phyloP scores from a whole-genome alignment of 2,113 vertebrate genomes.

The Campylomormyrus numenius region DNA sequence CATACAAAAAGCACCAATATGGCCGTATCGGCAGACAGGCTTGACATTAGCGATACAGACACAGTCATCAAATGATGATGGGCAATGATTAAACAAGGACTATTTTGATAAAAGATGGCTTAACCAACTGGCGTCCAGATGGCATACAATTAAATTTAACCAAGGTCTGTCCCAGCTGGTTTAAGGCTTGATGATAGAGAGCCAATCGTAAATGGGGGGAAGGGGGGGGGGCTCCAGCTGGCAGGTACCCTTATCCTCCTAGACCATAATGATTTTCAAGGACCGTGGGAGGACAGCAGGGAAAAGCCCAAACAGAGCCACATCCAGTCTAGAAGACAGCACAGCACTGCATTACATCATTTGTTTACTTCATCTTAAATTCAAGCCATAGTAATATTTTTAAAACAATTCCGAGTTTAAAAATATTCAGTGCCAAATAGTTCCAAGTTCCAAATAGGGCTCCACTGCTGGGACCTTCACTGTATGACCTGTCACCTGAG shows the following conservation, averaged over 20 bases:
- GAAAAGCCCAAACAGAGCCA: background rate
- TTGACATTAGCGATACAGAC: background rate
- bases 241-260: background rate
- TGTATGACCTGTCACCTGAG: background rate
- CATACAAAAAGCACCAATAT: background rate
- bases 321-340: background rate
- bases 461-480: background rate
- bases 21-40: background rate
- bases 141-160: slow-evolving; percentile 10
- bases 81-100: background rate
- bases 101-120: background rate
- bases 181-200: background rate
- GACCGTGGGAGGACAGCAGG: background rate
- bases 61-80: background rate
- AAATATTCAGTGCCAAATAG: background rate
- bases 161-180: background rate
- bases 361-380: background rate
- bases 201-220: background rate
- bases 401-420: background rate
- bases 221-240: background rate
- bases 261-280: slow-evolving; percentile 13
- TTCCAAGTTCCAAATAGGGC: background rate
- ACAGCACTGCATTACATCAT: background rate
- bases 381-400: background rate
- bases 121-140: background rate